Conservation (phyloP, 2,888 invertebrate genomes). For the Psococerastis gibbosa region DNA sequence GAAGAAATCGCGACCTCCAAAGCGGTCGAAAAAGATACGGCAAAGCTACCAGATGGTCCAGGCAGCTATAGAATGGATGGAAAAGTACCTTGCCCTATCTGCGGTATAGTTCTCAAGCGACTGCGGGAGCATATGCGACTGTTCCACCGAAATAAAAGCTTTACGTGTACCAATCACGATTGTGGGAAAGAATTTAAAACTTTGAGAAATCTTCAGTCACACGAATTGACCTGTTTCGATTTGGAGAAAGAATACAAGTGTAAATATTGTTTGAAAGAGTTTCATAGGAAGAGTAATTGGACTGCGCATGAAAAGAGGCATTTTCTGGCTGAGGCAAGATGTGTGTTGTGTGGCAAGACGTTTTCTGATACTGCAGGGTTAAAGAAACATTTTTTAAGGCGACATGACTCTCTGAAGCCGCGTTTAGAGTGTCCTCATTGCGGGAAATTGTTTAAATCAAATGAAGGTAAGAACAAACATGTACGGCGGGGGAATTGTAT, state of each 20-base stretch:
- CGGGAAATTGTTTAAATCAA: background rate
- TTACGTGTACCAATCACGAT: background rate
- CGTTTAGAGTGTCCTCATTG: background rate
- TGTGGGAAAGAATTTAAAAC: constrained; percentile 1
- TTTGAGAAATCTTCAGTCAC: constrained; percentile 5
- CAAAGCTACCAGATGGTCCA: background rate
- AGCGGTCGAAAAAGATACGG: too few species aligned
- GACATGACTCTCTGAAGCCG: background rate
- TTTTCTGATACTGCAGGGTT: background rate
- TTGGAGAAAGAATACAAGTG: constrained; percentile 2
- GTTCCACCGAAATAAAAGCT: background rate
- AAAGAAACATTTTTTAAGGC: constrained; percentile 1
- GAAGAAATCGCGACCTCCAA: background rate
- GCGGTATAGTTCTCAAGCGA: background rate
- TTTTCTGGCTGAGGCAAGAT: background rate
- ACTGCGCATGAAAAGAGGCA: constrained; percentile 3
- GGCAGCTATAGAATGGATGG: too few species aligned
- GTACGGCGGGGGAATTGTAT: background rate
- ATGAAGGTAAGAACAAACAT: constrained; percentile 1
- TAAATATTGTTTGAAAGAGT: background rate
- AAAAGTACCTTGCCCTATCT: background rate
- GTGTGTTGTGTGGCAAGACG: constrained; percentile 1
- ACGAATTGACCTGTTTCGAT: constrained; percentile 1
- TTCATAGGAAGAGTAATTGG: constrained; percentile 6
- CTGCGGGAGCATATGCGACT: background rate